phyloP scores from a whole-genome alignment of 2,888 invertebrate genomes.

The Chloromyia formosa region DNA sequence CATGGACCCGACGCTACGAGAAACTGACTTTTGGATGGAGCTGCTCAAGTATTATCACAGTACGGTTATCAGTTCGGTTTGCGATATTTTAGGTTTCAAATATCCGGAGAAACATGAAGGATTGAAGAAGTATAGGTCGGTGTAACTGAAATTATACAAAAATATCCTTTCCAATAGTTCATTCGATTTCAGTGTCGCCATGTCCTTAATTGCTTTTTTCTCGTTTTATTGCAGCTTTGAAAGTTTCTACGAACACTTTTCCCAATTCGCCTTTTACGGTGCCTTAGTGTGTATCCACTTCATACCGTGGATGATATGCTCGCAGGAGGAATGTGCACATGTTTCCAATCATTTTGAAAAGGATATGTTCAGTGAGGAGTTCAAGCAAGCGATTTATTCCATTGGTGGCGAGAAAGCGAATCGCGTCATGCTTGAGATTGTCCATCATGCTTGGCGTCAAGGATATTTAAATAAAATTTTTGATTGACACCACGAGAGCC shows the following conservation, averaged over 20 bases:
- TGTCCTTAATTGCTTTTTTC: no score
- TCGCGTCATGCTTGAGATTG: constrained; percentile 54
- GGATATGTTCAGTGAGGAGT: constrained; percentile 57
- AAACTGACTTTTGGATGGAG: constrained; percentile 53
- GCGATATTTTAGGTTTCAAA: constrained; percentile 53
- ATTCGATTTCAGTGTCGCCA: no score
- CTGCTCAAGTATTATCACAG: constrained; percentile 57
- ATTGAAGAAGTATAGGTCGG: constrained; percentile 46
- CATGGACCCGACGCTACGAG: constrained; percentile 53
- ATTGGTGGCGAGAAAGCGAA: constrained; percentile 59
- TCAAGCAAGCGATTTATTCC: constrained; percentile 55
- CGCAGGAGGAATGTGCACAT: constrained; percentile 55
- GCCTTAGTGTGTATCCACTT: constrained; percentile 60
- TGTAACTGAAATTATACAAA: no score
- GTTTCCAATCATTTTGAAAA: constrained; percentile 57
- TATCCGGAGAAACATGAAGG: constrained; percentile 44
- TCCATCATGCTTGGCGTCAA: constrained; percentile 59
- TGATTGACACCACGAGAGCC: constrained; percentile 50
- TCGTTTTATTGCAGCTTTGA: constrained; percentile 53
- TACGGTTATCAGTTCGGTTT: constrained; percentile 54
- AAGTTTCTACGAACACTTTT: constrained; percentile 58
- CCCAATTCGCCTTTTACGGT: constrained; percentile 61
- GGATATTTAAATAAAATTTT: constrained; percentile 56
- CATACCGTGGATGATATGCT: constrained; percentile 59
- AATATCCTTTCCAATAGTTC: no score